Conservation (phyloP, 2,888 invertebrate genomes). For the Priocnemis perturbator region DNA sequence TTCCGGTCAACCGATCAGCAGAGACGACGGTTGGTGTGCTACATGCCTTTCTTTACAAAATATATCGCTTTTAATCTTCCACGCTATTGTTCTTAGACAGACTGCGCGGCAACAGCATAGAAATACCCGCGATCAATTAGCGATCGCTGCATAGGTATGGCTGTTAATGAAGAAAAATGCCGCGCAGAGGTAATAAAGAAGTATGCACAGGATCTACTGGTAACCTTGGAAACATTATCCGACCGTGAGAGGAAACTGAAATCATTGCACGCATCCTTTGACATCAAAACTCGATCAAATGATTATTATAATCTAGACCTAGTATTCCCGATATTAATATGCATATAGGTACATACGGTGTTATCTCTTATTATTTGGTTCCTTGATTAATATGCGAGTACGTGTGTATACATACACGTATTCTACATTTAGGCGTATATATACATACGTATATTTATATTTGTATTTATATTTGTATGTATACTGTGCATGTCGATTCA, state of each 20-base stretch:
- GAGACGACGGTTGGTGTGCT: too few species aligned
- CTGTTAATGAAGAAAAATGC: too few species aligned
- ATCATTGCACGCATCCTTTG: not conserved
- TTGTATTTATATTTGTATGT: slow-evolving; percentile 27
- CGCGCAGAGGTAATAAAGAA: too few species aligned
- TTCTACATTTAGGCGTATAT: slow-evolving; percentile 36
- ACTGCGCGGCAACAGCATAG: too few species aligned
- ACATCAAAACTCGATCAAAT: not conserved
- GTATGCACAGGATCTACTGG: too few species aligned
- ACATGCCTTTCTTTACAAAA: too few species aligned
- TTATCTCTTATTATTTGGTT: slow-evolving; percentile 55
- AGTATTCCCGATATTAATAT: slow-evolving; percentile 27
- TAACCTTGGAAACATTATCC: too few species aligned
- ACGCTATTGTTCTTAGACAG: too few species aligned
- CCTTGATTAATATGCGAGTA: slow-evolving; percentile 47
- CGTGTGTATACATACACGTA: slow-evolving; percentile 17
- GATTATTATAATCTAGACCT: slow-evolving; percentile 33
- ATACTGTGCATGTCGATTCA: slow-evolving; percentile 36
- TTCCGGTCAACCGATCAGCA: too few species aligned
- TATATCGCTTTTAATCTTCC: too few species aligned
- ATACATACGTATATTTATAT: slow-evolving; percentile 35
- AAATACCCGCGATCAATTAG: too few species aligned
- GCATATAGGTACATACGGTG: slow-evolving; percentile 38
- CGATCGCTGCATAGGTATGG: too few species aligned
- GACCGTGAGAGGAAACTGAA: not conserved